These are phyloP conservation scores for Ips nitidus DNA, from an alignment of 1,140 invertebrate genomes.

Conservation along the genomic window DNA sequence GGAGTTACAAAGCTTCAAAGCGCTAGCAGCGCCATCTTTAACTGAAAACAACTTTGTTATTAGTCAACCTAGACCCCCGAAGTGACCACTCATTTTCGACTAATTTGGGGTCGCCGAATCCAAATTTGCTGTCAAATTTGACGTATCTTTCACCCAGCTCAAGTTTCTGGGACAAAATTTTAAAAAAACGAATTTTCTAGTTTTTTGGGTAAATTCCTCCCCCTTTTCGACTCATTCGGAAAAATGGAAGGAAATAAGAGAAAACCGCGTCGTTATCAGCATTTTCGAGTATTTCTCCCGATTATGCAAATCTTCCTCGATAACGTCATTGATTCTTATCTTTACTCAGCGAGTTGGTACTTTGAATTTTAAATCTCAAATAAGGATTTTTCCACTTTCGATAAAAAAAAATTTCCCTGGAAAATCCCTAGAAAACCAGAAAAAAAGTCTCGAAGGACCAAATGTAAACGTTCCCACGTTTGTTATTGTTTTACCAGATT, in stretches of 20 bases:
- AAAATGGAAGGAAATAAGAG: neutral
- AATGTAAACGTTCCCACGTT: neutral
- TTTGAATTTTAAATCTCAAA: slow-evolving; percentile 10
- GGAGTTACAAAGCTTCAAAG: too few species aligned
- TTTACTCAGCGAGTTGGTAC: slow-evolving; percentile 3
- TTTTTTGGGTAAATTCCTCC: neutral
- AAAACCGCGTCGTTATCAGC: slow-evolving; percentile 10
- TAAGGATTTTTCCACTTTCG: neutral
- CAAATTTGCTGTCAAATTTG: neutral
- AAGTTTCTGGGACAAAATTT: neutral
- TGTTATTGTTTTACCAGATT: neutral
- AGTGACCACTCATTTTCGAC: too few species aligned
- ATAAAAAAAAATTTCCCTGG: neutral
- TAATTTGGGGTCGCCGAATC: neutral
- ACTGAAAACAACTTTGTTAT: too few species aligned
- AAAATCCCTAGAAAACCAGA: neutral
- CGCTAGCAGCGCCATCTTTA: too few species aligned
- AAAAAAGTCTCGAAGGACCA: neutral
- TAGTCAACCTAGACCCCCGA: too few species aligned
- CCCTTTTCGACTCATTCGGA: neutral
- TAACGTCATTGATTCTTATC: slow-evolving; percentile 11
- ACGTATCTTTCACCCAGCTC: neutral
- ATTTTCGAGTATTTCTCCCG: slow-evolving; percentile 2
- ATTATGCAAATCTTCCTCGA: slow-evolving; percentile 7
- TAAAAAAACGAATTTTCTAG: neutral